phyloP scores from a whole-genome alignment of 92 coral and sea anemone genomes.

The Epizoanthus stellaris region DNA sequence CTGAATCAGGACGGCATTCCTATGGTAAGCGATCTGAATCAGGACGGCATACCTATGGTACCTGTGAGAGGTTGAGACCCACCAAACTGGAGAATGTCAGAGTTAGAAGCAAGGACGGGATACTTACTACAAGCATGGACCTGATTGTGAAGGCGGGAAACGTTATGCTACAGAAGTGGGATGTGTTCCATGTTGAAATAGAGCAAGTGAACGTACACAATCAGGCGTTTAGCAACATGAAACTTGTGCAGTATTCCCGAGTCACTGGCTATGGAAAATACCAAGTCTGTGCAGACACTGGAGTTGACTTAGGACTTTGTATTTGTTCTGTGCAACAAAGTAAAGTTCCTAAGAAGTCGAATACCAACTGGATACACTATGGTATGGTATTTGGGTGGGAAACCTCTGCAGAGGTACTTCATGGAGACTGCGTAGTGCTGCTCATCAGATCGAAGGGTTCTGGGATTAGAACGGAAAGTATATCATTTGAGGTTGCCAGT shows the following conservation, averaged over 20 bases:
- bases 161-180: conserved; percentile 18
- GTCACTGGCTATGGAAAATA: conserved; percentile 41
- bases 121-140: conserved; percentile 38
- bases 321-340: conserved; percentile 21
- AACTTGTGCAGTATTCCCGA: conserved; percentile 21
- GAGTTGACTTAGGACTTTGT: conserved; percentile 29
- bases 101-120: conserved; percentile 15
- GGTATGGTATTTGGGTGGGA: conserved; percentile 8
- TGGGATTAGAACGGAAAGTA: neutral
- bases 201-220: neutral
- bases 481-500: conserved; percentile 13
- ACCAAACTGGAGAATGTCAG: conserved; percentile 8
- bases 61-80: conserved; percentile 32
- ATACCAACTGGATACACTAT: neutral
- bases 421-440: conserved; percentile 5
- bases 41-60: conserved; percentile 11
- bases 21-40: neutral
- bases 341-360: neutral
- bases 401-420: neutral
- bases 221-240: conserved; percentile 5
- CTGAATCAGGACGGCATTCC: neutral
- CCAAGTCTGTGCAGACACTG: conserved; percentile 31
- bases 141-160: conserved; percentile 41
- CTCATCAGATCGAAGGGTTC: conserved; percentile 11
- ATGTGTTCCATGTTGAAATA: conserved; percentile 7